Evolutionary conservation across 2,888 invertebrate genomes (phyloP).

Genomic region (Branchinecta sandiegonensis): DNA sequence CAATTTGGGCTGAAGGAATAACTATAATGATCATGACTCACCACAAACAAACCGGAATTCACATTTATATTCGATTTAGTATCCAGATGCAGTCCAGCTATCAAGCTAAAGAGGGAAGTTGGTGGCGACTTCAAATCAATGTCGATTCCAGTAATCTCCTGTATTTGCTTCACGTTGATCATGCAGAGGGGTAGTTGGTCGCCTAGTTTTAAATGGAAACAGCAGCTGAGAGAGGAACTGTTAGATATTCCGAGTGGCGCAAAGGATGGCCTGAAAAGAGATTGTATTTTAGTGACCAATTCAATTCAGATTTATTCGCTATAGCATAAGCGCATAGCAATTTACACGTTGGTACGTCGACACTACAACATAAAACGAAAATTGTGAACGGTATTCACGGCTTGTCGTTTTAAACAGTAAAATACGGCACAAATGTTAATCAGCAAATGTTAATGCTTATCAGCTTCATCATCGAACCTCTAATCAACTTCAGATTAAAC

Average conservation of each 20-base stretch:
- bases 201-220: slow-evolving; percentile 66
- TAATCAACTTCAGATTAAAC: no score
- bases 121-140: slow-evolving; percentile 17
- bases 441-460: no score
- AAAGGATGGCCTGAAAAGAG: slow-evolving; percentile 49
- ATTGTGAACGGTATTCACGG: no score
- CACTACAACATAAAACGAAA: no score
- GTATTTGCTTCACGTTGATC: slow-evolving; percentile 53
- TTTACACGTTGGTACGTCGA: no score
- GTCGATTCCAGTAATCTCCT: slow-evolving; percentile 35
- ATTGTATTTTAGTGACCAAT: background rate
- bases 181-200: slow-evolving; percentile 73
- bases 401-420: no score
- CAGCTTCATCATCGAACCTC: no score
- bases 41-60: slow-evolving; percentile 68
- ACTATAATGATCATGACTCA: slow-evolving; percentile 35
- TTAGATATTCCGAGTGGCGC: slow-evolving; percentile 64
- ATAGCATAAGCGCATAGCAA: no score
- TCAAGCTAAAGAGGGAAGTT: slow-evolving; percentile 15
- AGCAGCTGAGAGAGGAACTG: slow-evolving; percentile 76
- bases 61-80: slow-evolving; percentile 55
- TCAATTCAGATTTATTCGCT: no score
- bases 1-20: no score
- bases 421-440: no score
- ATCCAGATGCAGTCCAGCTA: slow-evolving; percentile 54